A percentile compares a stretch with the other conserved stretches of the same genome.
phyloP scores from a whole-genome alignment of 2,797 vertebrate genomes.

The Limnodromus scolopaceus region DNA sequence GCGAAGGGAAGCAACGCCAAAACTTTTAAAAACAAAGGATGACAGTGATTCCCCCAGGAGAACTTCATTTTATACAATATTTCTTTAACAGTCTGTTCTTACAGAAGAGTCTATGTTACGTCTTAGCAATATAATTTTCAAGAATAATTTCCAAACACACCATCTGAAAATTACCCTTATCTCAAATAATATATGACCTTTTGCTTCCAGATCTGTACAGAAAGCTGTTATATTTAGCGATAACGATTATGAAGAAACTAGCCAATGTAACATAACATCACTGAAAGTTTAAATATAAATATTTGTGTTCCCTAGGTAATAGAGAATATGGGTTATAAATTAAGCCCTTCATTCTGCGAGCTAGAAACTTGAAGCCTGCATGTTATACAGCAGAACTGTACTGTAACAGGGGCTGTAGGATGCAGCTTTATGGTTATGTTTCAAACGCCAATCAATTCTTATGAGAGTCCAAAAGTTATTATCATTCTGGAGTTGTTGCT shows the following conservation, averaged over 20 bases:
- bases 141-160: not conserved
- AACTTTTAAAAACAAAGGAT: not conserved
- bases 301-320: not conserved
- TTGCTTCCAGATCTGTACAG: not conserved
- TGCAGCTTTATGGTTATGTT: not conserved
- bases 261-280: not conserved
- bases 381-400: not conserved
- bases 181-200: not conserved
- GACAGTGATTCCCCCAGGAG: not conserved
- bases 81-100: not conserved
- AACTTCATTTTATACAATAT: not conserved
- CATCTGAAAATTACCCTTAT: not conserved
- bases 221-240: not conserved
- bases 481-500: not conserved
- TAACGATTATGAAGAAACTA: not conserved
- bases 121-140: not conserved
- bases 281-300: not conserved
- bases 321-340: not conserved
- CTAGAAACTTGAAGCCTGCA: not conserved
- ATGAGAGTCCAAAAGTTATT: not conserved
- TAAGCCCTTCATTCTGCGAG: not conserved
- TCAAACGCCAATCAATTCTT: not conserved
- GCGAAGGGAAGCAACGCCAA: no score
- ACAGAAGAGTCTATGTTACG: not conserved
- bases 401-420: not conserved